phyloP scores from a whole-genome alignment of 2,888 invertebrate genomes.

The Leptinotarsa peninsularis region DNA sequence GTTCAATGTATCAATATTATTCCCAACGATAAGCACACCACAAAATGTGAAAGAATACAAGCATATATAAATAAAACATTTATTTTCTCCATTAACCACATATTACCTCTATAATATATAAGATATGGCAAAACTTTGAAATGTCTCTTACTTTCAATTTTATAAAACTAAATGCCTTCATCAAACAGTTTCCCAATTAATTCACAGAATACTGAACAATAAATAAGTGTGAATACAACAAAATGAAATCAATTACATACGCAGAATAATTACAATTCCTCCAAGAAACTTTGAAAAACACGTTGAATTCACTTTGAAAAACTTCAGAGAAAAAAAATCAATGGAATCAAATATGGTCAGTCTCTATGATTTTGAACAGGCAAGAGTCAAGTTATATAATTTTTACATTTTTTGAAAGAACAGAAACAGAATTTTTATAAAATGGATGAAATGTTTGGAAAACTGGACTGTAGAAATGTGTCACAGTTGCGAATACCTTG shows the following conservation, averaged over 20 bases:
- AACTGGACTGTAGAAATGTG: no score
- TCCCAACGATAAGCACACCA: no score
- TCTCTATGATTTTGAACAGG: no score
- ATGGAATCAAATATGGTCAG: no score
- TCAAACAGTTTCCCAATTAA: constrained; percentile 15
- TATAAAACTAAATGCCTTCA: constrained; percentile 28
- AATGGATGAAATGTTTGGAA: no score
- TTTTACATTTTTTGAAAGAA: no score
- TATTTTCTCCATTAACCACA: constrained; percentile 34
- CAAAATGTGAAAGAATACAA: neutral
- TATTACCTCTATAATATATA: constrained; percentile 32
- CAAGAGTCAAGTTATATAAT: no score
- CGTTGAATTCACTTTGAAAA: neutral
- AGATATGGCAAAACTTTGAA: constrained; percentile 34
- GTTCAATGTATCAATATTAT: no score
- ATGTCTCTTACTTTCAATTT: constrained; percentile 16
- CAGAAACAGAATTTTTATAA: no score
- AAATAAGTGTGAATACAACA: neutral
- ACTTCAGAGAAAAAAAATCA: neutral
- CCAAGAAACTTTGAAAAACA: neutral
- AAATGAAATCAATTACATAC: constrained; percentile 1
- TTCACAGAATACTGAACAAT: neutral
- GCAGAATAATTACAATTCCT: neutral
- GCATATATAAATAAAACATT: constrained; percentile 37
- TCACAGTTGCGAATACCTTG: no score